phyloP scores from a whole-genome alignment of 2,797 vertebrate genomes.

The Babyrousa celebensis region DNA sequence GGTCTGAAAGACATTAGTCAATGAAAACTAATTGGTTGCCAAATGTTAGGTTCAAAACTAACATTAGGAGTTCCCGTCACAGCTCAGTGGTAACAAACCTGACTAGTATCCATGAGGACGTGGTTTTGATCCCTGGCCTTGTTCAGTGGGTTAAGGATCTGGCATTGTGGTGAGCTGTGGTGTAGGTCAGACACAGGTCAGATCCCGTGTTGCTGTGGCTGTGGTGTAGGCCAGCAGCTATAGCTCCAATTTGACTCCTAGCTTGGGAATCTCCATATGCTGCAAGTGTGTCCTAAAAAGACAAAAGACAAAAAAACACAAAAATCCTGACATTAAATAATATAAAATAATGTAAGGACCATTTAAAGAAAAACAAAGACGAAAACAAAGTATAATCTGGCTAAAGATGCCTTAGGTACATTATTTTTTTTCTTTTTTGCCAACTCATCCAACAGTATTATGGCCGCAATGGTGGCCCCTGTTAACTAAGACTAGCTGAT shows the following conservation, averaged over 20 bases:
- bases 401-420: neutral
- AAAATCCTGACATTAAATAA: neutral
- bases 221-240: too few relatives aligned
- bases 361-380: neutral
- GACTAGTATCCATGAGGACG: too few relatives aligned
- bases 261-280: too few relatives aligned
- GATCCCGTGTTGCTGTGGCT: too few relatives aligned
- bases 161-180: too few relatives aligned
- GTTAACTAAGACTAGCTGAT: neutral
- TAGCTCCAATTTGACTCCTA: too few relatives aligned
- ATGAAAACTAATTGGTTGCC: constrained; percentile 21
- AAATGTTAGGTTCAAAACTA: constrained; percentile 4
- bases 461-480: neutral
- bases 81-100: too few relatives aligned
- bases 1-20: neutral
- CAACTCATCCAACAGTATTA: neutral
- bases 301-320: too few relatives aligned
- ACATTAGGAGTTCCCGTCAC: neutral
- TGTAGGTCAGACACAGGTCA: too few relatives aligned
- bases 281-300: too few relatives aligned
- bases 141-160: too few relatives aligned
- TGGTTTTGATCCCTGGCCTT: too few relatives aligned
- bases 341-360: neutral
- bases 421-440: neutral
- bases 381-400: neutral